Evolutionary conservation across 2,113 vertebrate genomes (phyloP), one percentile per base, ranked within the genome.

Genomic region (Scomber colias): DNA sequence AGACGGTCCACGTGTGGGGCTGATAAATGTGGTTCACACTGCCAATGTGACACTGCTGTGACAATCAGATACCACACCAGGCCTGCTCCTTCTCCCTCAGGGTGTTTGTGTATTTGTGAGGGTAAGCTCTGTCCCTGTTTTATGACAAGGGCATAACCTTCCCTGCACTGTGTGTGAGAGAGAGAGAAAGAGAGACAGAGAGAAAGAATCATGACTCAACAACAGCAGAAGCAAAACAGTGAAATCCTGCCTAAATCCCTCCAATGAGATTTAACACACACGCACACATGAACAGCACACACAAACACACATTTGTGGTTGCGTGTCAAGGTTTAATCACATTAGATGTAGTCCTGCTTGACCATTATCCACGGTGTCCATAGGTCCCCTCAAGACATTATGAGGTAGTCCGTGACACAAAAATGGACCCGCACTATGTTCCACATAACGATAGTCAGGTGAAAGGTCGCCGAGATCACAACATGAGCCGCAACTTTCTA

Each of bases 41-140:
- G 73, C 86, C 89, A 92, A 74, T 77, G 90, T 90, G 88, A 89
- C 90, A 79, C 86, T 31, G 79, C 87, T 77, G 81, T 87, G 88
- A 88, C 88, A 82, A 87, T 90, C 90, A 67, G 84, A 90, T 87
- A 88, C 77, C 61, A 67, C 63, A 13, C 67, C 76, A 62, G 81
- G 64, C 77, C 72, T 57, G 62, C 69, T 40, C 61, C 78, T 73
- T 60, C 46, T 27, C 54, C 80, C 87, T 72, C 62, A 2, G 81
- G 85, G 77, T 70, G 67, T 75, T 17, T 79, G 53, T 85, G 66
- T 70, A 56, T 77, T 60, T 16, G 69, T 51, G 75, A 56, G 79
- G 57, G 24, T 53, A 12, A 57, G 75, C 71, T 71, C 78, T 51
- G 75, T 63, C 77, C 72, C 78, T 59, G 51, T 46, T 85, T 75